A percentile compares a stretch with the other conserved stretches of the same genome.
Conservation (phyloP, 2,113 vertebrate species). For the Rhinopithecus roxellana region DNA sequence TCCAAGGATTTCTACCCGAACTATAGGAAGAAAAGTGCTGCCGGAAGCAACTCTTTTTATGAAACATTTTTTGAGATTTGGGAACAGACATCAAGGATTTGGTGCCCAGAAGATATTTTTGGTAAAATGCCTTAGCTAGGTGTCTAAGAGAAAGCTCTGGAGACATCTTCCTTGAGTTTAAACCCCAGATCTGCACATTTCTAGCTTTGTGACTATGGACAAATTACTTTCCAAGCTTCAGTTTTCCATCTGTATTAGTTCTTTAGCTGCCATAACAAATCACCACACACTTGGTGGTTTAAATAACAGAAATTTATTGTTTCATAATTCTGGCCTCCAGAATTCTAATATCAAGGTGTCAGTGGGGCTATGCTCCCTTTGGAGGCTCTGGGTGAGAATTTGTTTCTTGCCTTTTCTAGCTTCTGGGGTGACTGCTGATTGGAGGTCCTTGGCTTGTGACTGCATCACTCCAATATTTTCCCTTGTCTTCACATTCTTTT, state of each 20-base stretch:
- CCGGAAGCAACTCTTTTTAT: neutral
- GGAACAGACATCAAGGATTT: neutral
- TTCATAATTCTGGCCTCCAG: neutral
- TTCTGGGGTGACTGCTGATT: neutral
- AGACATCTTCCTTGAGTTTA: neutral
- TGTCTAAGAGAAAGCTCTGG: neutral
- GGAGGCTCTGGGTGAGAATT: neutral
- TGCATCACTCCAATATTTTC: neutral
- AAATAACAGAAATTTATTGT: neutral
- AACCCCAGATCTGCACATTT: neutral
- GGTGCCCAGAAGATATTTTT: neutral
- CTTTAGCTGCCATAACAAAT: neutral
- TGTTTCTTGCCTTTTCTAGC: neutral
- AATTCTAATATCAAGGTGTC: neutral
- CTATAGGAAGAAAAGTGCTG: neutral
- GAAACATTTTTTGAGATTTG: conserved; percentile 9
- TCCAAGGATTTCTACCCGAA: neutral
- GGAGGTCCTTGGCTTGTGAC: neutral
- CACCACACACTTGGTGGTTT: neutral
- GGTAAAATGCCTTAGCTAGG: neutral
- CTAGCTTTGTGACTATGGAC: neutral
- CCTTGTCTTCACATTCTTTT: neutral
- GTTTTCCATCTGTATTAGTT: neutral
- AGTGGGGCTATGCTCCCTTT: neutral
- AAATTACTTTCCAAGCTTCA: neutral